These are phyloP conservation scores for Maconellicoccus hirsutus DNA, from an alignment of 1,140 invertebrate species.

Conservation along the genomic window DNA sequence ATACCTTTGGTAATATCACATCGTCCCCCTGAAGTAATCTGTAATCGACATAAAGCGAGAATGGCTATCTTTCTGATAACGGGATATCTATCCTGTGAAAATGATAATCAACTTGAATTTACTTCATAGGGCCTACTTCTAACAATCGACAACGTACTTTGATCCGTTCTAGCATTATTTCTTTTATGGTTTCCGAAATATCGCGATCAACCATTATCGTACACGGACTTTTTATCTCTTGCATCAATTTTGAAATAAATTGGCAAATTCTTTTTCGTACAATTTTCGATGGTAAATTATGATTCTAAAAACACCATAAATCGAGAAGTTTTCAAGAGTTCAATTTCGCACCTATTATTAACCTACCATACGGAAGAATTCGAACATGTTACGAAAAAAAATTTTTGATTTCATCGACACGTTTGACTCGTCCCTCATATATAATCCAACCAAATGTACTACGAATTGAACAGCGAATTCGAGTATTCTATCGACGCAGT, in stretches of 20 bases:
- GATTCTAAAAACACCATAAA: constrained; percentile 16
- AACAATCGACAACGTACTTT: too few relatives aligned
- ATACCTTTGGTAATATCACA: constrained; percentile 23
- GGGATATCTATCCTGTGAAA: constrained; percentile 23
- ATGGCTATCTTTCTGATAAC: constrained; percentile 18
- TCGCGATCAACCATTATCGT: constrained; percentile 10
- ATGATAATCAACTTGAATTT: not conserved
- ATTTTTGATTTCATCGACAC: not conserved
- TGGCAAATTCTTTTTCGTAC: constrained; percentile 11
- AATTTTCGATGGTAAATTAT: not conserved
- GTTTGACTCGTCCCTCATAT: not conserved
- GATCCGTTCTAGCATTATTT: constrained; percentile 15
- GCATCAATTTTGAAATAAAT: constrained; percentile 1
- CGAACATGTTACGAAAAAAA: not conserved
- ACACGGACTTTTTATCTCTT: not conserved
- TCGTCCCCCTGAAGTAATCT: constrained; percentile 19
- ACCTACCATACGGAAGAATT: not conserved
- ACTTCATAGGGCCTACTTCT: too few relatives aligned
- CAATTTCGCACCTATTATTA: not conserved
- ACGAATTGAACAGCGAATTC: not conserved
- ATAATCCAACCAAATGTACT: not conserved
- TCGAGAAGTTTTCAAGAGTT: not conserved
- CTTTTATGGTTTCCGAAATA: constrained; percentile 16
- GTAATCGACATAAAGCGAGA: constrained; percentile 22
- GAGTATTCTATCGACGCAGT: not conserved